Percentiles rank a stretch among this genome's conserved stretches.
Evolutionary conservation across 2,113 vertebrate species (phyloP).

Genomic region (Syrmaticus mikado): DNA sequence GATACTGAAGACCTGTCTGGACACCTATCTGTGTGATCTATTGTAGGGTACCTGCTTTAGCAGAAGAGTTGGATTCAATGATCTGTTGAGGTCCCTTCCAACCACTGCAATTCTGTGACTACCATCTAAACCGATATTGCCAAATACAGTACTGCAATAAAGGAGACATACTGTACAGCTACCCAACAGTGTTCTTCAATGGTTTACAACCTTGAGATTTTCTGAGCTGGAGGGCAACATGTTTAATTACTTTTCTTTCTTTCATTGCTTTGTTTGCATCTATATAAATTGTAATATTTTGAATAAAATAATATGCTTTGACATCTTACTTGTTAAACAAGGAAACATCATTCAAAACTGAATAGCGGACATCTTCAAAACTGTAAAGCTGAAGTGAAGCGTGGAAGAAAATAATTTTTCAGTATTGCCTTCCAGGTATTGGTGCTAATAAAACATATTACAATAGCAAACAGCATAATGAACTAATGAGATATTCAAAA

Average conservation of each 20-base stretch:
- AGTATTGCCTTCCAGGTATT: background rate
- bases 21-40: too few relatives aligned
- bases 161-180: background rate
- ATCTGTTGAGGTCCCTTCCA: too few relatives aligned
- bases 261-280: background rate
- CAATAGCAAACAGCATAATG: background rate
- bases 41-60: too few relatives aligned
- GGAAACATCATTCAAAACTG: background rate
- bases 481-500: background rate
- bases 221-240: background rate
- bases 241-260: background rate
- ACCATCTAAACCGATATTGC: background rate
- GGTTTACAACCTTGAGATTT: background rate
- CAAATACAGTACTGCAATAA: background rate
- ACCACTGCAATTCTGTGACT: background rate
- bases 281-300: background rate
- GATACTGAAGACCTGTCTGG: too few relatives aligned
- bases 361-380: background rate
- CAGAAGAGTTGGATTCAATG: too few relatives aligned
- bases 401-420: background rate
- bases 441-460: background rate
- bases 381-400: background rate
- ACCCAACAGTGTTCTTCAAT: background rate
- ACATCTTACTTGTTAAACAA: background rate
- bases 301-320: background rate